phyloP scores from a whole-genome alignment of 2,113 vertebrate genomes.

The Amphiprion ocellaris region DNA sequence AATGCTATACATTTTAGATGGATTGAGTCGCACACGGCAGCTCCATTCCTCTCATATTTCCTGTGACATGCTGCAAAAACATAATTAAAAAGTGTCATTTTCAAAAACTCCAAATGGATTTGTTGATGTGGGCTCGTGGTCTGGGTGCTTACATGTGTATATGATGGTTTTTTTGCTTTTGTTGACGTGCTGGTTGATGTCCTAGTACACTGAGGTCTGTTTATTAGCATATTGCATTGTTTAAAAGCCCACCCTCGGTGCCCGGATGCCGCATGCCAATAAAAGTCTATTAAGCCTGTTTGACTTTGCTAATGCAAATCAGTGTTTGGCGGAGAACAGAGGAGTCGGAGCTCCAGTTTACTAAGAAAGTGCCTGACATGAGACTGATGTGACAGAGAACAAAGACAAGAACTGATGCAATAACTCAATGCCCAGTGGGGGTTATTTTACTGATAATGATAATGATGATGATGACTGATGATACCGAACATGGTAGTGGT shows the following conservation, averaged over 20 bases:
- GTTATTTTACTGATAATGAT: conserved; percentile 36
- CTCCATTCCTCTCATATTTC: not conserved
- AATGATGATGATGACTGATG: conserved; percentile 19
- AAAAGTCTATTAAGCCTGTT: conserved; percentile 72
- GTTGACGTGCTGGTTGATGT: conserved; percentile 40
- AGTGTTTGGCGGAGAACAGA: conserved; percentile 45
- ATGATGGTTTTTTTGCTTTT: not conserved
- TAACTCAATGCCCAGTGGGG: conserved; percentile 22
- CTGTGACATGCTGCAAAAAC: not conserved
- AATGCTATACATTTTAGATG: not conserved
- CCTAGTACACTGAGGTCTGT: conserved; percentile 49
- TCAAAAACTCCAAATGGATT: not conserved
- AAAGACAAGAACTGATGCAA: conserved; percentile 45
- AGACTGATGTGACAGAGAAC: conserved; percentile 48
- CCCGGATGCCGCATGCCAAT: conserved; percentile 59
- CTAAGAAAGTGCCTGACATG: conserved; percentile 34
- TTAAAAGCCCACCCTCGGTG: conserved; percentile 53
- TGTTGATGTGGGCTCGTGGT: conserved; percentile 2
- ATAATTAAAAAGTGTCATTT: not conserved
- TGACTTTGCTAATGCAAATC: conserved; percentile 77
- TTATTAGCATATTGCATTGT: conserved; percentile 70
- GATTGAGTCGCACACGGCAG: not conserved
- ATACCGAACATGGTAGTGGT: conserved; percentile 19
- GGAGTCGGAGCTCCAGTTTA: conserved; percentile 26
- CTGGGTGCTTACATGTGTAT: not conserved